Conservation (phyloP, 2,113 vertebrate species). For the Strix uralensis region DNA sequence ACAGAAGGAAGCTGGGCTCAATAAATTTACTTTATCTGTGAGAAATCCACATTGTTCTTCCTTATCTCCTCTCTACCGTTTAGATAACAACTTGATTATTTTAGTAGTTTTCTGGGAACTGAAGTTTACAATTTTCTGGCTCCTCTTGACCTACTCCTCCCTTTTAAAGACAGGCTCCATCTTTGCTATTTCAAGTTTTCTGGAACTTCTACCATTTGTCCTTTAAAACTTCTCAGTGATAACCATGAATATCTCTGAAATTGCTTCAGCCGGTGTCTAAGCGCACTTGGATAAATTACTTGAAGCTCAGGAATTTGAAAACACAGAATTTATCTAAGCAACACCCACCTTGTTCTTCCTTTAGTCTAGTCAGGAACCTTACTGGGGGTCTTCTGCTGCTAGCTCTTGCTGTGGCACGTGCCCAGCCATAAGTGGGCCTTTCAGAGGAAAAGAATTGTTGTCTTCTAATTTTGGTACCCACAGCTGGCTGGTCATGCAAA, state of each 20-base stretch:
- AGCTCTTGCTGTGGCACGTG: background rate
- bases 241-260: background rate
- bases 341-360: background rate
- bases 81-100: background rate
- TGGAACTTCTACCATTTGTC: background rate
- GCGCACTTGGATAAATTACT: background rate
- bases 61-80: background rate
- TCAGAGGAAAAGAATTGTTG: background rate
- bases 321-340: background rate
- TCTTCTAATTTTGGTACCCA: background rate
- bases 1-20: background rate
- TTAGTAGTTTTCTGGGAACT: background rate
- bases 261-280: background rate
- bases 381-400: background rate
- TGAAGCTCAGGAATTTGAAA: background rate
- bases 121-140: background rate
- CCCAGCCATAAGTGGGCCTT: background rate
- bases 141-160: background rate
- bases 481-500: background rate
- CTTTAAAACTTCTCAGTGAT: background rate
- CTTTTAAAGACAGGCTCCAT: background rate
- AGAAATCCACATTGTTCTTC: background rate
- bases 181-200: background rate
- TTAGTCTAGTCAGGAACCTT: background rate
- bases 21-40: background rate